These are phyloP conservation scores for Tillus elongatus DNA, from an alignment of 2,888 invertebrate species.

Conservation along the genomic window DNA sequence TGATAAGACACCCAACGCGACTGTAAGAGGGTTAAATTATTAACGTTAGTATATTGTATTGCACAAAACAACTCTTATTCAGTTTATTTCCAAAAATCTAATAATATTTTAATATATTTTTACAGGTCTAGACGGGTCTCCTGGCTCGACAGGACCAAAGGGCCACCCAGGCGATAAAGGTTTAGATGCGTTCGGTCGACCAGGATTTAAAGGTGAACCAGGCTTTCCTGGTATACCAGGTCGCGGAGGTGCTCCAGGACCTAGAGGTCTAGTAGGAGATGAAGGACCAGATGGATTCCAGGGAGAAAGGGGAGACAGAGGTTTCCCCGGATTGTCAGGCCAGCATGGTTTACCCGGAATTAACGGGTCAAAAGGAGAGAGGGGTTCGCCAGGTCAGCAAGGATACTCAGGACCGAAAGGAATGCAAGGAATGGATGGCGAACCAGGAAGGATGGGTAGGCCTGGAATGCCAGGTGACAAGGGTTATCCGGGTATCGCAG, in stretches of 20 bases:
- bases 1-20: no score
- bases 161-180: conserved; percentile 27
- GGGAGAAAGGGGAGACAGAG: conserved; percentile 49
- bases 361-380: conserved; percentile 52
- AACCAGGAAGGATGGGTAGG: conserved; percentile 52
- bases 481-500: conserved; percentile 45
- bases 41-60: no score
- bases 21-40: no score
- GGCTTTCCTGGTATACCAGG: conserved; percentile 47
- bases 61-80: no score
- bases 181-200: conserved; percentile 23
- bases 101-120: no score
- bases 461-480: conserved; percentile 47
- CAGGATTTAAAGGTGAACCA: conserved; percentile 44
- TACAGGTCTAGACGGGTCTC: conserved; percentile 42
- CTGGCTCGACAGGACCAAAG: conserved; percentile 26
- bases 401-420: conserved; percentile 46
- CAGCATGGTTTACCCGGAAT: conserved; percentile 49
- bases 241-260: conserved; percentile 40
- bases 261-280: conserved; percentile 13
- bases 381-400: conserved; percentile 41
- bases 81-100: no score
- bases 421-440: conserved; percentile 66
- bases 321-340: conserved; percentile 48
- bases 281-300: conserved; percentile 29